Conservation (phyloP, 2,797 vertebrate genomes). For the Corythornis leucogaster region DNA sequence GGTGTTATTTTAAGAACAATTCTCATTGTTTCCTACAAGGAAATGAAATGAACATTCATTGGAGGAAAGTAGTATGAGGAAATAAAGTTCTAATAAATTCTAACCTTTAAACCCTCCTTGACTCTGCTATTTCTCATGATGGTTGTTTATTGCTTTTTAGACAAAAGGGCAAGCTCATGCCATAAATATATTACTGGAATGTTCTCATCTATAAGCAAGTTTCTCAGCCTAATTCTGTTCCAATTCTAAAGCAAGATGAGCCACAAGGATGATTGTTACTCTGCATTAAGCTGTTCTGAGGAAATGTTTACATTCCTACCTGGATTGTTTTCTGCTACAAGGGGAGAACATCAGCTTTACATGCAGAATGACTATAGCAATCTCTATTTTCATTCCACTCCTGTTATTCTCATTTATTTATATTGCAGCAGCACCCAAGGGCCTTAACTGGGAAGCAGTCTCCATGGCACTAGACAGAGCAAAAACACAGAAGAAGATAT, state of each 20-base stretch:
- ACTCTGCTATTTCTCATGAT: background rate
- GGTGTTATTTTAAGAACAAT: background rate
- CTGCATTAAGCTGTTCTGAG: background rate
- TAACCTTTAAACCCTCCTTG: constrained; percentile 33
- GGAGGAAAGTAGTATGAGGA: constrained; percentile 45
- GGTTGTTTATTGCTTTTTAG: constrained; percentile 34
- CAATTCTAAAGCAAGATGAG: background rate
- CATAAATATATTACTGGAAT: background rate
- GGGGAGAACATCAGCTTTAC: background rate
- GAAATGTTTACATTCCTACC: background rate
- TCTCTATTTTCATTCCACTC: background rate
- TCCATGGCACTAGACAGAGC: constrained; percentile 39
- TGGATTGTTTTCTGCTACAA: background rate
- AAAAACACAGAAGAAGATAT: constrained; percentile 39
- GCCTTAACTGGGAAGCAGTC: background rate
- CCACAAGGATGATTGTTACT: background rate
- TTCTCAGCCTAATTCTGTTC: background rate
- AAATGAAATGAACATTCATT: background rate
- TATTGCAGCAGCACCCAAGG: background rate
- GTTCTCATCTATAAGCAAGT: background rate
- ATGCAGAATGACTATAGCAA: background rate
- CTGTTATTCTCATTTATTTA: background rate
- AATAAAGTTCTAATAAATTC: constrained; percentile 32
- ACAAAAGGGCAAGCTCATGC: background rate
- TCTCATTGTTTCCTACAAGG: background rate